Evolutionary conservation across 53 echinoderm and acorn worm genomes (phyloP).

Genomic region (Mesocentrotus franciscanus): DNA sequence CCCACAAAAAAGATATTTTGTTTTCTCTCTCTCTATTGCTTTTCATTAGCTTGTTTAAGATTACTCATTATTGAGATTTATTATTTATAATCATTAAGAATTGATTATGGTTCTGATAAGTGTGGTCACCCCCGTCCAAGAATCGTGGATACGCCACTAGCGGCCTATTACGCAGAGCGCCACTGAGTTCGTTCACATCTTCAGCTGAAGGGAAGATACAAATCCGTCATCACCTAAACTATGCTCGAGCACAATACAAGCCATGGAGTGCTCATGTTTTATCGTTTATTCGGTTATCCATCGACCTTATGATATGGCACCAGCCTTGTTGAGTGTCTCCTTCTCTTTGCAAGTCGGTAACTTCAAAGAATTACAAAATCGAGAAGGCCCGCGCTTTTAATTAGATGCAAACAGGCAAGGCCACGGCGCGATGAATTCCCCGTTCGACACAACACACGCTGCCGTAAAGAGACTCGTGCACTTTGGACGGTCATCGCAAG

Average conservation of each 20-base stretch:
- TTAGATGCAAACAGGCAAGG: conserved; percentile 59
- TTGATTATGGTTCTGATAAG: no score
- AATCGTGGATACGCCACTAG: not conserved
- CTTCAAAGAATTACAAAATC: conserved; percentile 43
- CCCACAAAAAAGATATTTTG: no score
- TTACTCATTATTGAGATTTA: no score
- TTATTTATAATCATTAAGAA: no score
- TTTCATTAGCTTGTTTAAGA: no score
- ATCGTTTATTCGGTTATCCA: conserved; percentile 20
- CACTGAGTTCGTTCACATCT: not conserved
- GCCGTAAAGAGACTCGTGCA: not conserved
- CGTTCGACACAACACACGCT: not conserved
- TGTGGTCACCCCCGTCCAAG: no score
- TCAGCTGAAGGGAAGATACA: not conserved
- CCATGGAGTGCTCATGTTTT: not conserved
- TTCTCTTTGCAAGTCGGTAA: conserved; percentile 43
- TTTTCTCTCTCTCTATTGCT: no score
- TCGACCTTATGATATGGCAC: conserved; percentile 17
- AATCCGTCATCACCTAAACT: not conserved
- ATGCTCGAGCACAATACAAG: not conserved
- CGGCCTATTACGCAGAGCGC: not conserved
- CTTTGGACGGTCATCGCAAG: conserved; percentile 19
- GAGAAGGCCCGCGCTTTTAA: conserved; percentile 44
- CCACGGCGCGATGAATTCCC: conserved; percentile 27
- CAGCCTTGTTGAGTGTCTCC: conserved; percentile 18